phyloP scores from a whole-genome alignment of 1,140 invertebrate genomes.

The Trichogramma pretiosum region DNA sequence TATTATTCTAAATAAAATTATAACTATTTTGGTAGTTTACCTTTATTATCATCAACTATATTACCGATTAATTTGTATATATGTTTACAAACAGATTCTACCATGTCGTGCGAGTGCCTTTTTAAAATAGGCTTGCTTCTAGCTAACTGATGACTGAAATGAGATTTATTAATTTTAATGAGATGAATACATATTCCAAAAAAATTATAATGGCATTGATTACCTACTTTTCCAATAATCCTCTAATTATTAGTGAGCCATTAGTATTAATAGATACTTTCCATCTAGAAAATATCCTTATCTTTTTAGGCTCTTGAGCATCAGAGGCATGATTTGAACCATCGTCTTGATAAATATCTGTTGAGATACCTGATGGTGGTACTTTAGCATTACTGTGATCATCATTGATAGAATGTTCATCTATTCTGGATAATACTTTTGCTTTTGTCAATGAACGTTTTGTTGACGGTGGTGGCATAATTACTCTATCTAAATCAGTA shows the following conservation, averaged over 20 bases:
- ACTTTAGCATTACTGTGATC: background rate
- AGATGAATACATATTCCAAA: background rate
- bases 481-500: conserved; percentile 4
- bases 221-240: conserved; percentile 27
- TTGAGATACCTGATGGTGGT: background rate
- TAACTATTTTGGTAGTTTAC: conserved; percentile 19
- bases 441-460: background rate
- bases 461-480: conserved; percentile 28
- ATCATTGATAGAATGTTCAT: too few species aligned
- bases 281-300: conserved; percentile 28
- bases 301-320: conserved; percentile 1
- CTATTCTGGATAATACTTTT: background rate
- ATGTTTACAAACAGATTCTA: conserved; percentile 31
- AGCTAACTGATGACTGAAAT: conserved; percentile 26
- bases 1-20: background rate
- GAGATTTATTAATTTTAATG: background rate
- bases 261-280: conserved; percentile 27
- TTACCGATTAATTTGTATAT: conserved; percentile 30
- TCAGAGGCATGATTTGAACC: background rate
- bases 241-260: conserved; percentile 30
- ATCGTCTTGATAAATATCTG: background rate
- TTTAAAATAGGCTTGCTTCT: conserved; percentile 32
- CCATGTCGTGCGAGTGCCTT: conserved; percentile 20
- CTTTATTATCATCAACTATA: conserved; percentile 28
- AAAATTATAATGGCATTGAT: conserved; percentile 2